These are phyloP conservation scores for Pomacea canaliculata DNA, from an alignment of 2,888 invertebrate genomes.

Conservation along the genomic window DNA sequence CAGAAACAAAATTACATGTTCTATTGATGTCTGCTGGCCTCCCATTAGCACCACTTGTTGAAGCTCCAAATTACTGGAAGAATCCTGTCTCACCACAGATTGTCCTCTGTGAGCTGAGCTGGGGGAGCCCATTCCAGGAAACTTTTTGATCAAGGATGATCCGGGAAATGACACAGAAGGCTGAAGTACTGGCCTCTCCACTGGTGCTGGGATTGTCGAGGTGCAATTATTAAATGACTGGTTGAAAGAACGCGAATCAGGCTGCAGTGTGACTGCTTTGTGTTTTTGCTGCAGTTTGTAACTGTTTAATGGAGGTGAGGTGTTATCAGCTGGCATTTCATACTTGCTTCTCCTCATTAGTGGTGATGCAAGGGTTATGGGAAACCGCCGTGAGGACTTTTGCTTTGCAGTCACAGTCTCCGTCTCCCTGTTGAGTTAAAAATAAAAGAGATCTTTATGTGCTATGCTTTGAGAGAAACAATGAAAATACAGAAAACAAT, in stretches of 20 bases:
- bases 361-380: slow-evolving; percentile 49
- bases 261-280: background rate
- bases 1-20: no score
- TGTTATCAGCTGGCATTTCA: slow-evolving; percentile 8
- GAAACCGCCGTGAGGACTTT: slow-evolving; percentile 44
- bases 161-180: background rate
- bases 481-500: no score
- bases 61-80: no score
- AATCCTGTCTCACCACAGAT: no score
- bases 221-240: background rate
- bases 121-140: no score
- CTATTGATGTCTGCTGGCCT: no score
- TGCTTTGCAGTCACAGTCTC: slow-evolving; percentile 70
- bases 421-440: slow-evolving; percentile 11
- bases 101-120: no score
- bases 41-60: no score
- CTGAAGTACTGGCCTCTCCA: background rate
- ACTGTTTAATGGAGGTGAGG: background rate
- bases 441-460: no score
- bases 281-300: slow-evolving; percentile 1
- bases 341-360: slow-evolving; percentile 44
- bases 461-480: no score
- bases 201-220: background rate
- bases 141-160: background rate
- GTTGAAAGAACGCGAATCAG: background rate